Base-by-base conservation (phyloP, 2,797 vertebrate species). In the Platalea minor region DNA sequence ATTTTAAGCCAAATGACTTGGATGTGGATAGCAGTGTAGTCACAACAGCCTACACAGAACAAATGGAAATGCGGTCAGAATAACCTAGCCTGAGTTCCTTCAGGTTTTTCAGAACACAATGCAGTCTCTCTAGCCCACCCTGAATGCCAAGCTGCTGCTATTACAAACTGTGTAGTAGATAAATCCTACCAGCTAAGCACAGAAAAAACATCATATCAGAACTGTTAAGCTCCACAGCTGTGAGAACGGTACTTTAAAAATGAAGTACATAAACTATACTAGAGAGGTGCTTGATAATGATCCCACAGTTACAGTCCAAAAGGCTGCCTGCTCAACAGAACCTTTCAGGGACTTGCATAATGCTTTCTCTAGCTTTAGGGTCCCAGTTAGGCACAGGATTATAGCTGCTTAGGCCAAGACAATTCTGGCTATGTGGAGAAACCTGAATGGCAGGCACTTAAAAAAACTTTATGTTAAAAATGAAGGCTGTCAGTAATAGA, bases 121-220 rank as follows among this genome's bases (percentile, higher is more conserved):
- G 33, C n/a, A 84, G 15, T 14, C 65, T 90, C 69, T 84, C 85
- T 17, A 83, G 68, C 60, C 83, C 72, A 78, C 41, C 60, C 64
- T 31, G 39, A 73, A 88, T 26, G 56, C 39, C 69, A 37, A 91
- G 64, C 18, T 21, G 8, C 56, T 77, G 82, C 41, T 88, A 80
- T 75, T 89, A 88, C 87, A 89, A 85, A 76, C 67, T 39, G 64
- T 21, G 48, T 14, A 80, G 85, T 11, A 94, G 80, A 95, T 83
- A 96, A 93, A 94, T 75, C 80, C 91, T 81, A 48, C 48, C 39
- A 88, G 88, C 73, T 90, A 81, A 78, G 61, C 69, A 69, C n/a
- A 81, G 92, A 79, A 92, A 83, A 91, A 74, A 39, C 4, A 14
- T 73, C 54, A 7, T 73, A 78, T 59, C 85, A 76, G 54, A 90